These are phyloP conservation scores for Geotrupes spiniger DNA, from an alignment of 2,888 invertebrate genomes.

Conservation along the genomic window DNA sequence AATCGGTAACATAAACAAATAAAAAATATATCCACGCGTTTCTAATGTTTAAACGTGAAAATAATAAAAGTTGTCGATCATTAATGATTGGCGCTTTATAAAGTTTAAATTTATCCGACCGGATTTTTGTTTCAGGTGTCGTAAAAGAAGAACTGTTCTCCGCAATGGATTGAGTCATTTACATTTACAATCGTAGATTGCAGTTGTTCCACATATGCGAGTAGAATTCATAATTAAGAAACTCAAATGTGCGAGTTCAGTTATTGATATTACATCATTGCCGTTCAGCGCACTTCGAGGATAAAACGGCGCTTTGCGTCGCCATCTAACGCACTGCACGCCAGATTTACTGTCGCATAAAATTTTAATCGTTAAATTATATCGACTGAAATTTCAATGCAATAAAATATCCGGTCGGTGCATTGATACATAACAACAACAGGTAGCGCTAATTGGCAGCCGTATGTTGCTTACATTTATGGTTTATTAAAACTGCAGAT, in stretches of 20 bases:
- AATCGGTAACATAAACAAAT: too few relatives aligned
- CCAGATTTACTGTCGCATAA: conserved; percentile 15
- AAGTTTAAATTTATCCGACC: too few relatives aligned
- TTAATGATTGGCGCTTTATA: too few relatives aligned
- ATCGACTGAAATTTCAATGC: neutral
- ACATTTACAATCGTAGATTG: conserved; percentile 11
- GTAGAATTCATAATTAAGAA: conserved; percentile 31
- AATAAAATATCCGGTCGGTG: neutral
- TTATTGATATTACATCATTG: conserved; percentile 24
- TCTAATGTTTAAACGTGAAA: too few relatives aligned
- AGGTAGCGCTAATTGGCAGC: conserved; percentile 23
- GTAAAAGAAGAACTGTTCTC: neutral
- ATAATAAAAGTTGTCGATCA: too few relatives aligned
- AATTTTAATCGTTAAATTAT: conserved; percentile 1
- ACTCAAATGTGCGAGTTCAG: conserved; percentile 30
- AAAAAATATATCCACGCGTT: too few relatives aligned
- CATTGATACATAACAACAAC: conserved; percentile 17
- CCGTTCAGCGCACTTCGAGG: conserved; percentile 15
- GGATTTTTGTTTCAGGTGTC: too few relatives aligned
- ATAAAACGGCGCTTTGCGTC: conserved; percentile 13
- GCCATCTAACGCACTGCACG: conserved; percentile 10
- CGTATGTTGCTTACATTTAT: conserved; percentile 19
- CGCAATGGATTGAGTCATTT: conserved; percentile 21
- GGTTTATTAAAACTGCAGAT: conserved; percentile 18
- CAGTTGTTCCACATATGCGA: conserved; percentile 29